These are phyloP conservation scores for Ciconia stormi DNA, from an alignment of 2,113 vertebrate genomes.

Conservation along the genomic window DNA sequence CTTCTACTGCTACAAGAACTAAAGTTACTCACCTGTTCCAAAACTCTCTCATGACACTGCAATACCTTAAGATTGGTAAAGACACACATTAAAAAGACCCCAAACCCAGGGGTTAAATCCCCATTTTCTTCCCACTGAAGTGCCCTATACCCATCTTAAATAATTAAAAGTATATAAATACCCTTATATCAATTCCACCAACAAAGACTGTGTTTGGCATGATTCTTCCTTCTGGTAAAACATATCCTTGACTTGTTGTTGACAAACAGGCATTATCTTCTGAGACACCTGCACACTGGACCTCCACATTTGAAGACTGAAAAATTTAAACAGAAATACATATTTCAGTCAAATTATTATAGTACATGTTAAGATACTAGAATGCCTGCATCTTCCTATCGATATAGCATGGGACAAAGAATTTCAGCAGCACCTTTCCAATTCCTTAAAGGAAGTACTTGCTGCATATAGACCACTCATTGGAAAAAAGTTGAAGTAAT, in stretches of 20 bases:
- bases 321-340: constrained; percentile 34
- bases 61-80: background rate
- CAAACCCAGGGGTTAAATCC: background rate
- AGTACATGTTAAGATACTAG: background rate
- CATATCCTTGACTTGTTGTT: constrained; percentile 85
- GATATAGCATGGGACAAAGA: rapidly evolving
- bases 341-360: background rate
- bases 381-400: background rate
- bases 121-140: background rate
- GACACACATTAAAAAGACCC: rapidly evolving
- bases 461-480: background rate
- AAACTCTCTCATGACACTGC: background rate
- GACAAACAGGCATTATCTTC: constrained; percentile 65
- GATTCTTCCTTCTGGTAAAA: constrained; percentile 91
- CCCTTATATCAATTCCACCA: constrained; percentile 93
- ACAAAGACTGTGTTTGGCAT: constrained; percentile 96
- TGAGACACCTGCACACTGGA: constrained; percentile 10
- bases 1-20: background rate
- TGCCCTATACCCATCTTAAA: rapidly evolving
- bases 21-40: background rate
- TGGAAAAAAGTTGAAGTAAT: background rate
- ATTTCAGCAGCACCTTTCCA: background rate
- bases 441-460: background rate
- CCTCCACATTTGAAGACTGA: constrained; percentile 71
- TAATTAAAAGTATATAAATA: constrained; percentile 45